phyloP scores from a whole-genome alignment of 2,113 vertebrate genomes.

The Siphamia tubifer region DNA sequence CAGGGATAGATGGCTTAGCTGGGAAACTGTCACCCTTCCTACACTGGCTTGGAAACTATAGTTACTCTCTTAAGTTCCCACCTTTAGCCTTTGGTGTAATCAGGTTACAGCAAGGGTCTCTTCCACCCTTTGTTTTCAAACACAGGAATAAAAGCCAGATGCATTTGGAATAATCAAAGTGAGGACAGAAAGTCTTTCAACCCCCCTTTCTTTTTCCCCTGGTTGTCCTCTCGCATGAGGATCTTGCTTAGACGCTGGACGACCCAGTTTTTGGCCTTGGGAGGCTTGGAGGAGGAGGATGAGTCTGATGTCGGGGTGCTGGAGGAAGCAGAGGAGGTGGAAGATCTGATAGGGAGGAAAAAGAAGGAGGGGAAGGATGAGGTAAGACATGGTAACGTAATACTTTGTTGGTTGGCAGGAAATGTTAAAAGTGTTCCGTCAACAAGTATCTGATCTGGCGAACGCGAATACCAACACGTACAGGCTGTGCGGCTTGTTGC shows the following conservation, averaged over 20 bases:
- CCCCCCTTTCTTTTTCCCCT: conserved; percentile 79
- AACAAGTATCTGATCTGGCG: neutral
- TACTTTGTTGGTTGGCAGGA: conserved; percentile 35
- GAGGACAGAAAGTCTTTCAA: conserved; percentile 90
- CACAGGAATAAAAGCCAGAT: conserved; percentile 3
- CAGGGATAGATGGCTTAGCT: conserved; percentile 16
- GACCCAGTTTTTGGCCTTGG: conserved; percentile 81
- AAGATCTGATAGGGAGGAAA: conserved; percentile 42
- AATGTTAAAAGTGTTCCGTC: conserved; percentile 10
- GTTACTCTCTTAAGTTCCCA: conserved; percentile 3
- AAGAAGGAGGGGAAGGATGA: neutral
- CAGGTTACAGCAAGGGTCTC: conserved; percentile 5
- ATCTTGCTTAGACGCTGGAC: conserved; percentile 89
- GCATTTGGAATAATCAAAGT: conserved; percentile 73
- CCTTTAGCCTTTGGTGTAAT: conserved; percentile 14
- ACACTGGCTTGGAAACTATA: conserved; percentile 17
- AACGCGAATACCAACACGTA: neutral
- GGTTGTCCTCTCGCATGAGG: conserved; percentile 82
- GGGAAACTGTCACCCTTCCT: conserved; percentile 32
- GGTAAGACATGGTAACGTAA: conserved; percentile 2
- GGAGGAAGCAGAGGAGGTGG: conserved; percentile 60
- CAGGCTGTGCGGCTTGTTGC: neutral
- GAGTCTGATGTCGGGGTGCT: conserved; percentile 61
- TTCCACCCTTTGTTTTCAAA: neutral
- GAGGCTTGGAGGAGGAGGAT: conserved; percentile 72